Base-by-base conservation (phyloP, 2,888 invertebrate genomes). In the Zaprionus lineosus region DNA sequence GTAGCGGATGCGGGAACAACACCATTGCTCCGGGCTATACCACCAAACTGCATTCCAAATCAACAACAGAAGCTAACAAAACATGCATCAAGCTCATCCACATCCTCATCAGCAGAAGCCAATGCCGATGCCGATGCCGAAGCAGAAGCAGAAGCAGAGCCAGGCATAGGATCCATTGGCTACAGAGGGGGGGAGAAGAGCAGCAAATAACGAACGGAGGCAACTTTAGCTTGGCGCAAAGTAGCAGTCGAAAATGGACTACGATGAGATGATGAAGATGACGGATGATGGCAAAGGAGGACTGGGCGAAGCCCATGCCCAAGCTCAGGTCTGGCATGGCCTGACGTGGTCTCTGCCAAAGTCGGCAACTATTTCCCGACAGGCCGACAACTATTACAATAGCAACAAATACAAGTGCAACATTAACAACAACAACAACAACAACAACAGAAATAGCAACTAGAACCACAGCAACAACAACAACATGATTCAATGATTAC, bases 11-110 rank as follows among this genome's bases (percentile, higher is more conserved):
- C 63, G 77, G 58, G 44, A 67, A 62, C 51, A 66, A 40, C 58
- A 68, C 18, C 51, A 68, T 62, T 34, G 74, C 77, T 56, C 14
- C 40, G 44, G 67, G 79, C 71, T 48, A 61, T 72, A 79, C 70
- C 58, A 74, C 71, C 79, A 72, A 81, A 79, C 83, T 77, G 77
- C 76, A 77, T 84, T 82, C 79, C 76, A 71, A 84, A 78, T 79
- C 82, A 79, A 75, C 82, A 86, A 86, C 86, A 86, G 86, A 86
- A 86, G 86, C 86, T 85, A 73, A 78, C 82, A 78, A 66, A 81
- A 78, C 82, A 78, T 81, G 78, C 77, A 77, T 77, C 77, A 77
- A 81, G 65, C 74, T 81, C 77, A 77, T 81, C 77, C 81, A 81
- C 77, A 77, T 81, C 81, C 81, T 74, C 77, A 77, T 76, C 77